Base-by-base conservation (phyloP, 1,140 invertebrate genomes). In the Drosophila hydei region DNA sequence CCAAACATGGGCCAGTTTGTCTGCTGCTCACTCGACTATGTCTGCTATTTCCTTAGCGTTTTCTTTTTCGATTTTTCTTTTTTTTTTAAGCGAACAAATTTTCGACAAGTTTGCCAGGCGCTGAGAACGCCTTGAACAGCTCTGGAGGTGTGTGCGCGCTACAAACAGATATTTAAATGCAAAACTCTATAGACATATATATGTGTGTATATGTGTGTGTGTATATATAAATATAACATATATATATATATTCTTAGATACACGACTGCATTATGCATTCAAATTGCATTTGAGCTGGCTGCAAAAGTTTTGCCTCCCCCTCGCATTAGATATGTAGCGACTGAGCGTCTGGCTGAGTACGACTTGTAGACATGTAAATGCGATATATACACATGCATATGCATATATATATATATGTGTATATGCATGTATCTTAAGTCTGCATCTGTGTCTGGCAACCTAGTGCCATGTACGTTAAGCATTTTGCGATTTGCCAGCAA, bases 1-100 rank as follows among this genome's bases (percentile, higher is more conserved):
- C 79, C 75, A 72, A 78, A 84, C 79, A 83, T 72, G 79, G 61
- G 65, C 75, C 71, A 81, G 70, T 56, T 75, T 72, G 77, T 79
- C 76, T 79, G 59, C 36, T 59, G 50, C 52, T 62, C 52, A 51
- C 43, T 61, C 16, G 19, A 14, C 47, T 55, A 40, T 60, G 67
- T 72, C 55, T 64, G 55, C 63, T 30, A 59, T 42, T 45, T 38
- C 38, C 16, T 42, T 42, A 16, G 0, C 38, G 2, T 11, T 36
- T 6, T 23, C 14, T 33, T 52, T 27, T 68, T 51, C 40, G 19
- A 36, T 38, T 12, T 54, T 45, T 47, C 38, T 69, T 19, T n/a
- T 38, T 56, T 33, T 51, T 62, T 58, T 40, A 27, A 47, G 48
- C 30, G 62, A 38, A 77, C 74, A 77, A 77, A 77, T 77, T 77